phyloP scores from a whole-genome alignment of 2,113 vertebrate species.

The Muntiacus reevesi region DNA sequence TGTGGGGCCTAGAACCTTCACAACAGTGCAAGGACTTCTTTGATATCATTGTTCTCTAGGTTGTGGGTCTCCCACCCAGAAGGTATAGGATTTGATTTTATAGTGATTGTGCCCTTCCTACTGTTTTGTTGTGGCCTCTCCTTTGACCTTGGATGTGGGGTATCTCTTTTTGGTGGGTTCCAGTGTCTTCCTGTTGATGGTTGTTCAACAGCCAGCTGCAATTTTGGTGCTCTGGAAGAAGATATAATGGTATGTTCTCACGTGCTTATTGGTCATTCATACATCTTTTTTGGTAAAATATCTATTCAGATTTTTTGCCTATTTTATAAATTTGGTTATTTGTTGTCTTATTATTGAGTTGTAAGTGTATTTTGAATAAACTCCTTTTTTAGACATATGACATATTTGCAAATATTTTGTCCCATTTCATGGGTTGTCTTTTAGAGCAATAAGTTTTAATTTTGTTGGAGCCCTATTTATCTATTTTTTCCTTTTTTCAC shows the following conservation, averaged over 20 bases:
- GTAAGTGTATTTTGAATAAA: not conserved
- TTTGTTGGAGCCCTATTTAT: not conserved
- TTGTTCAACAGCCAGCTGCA: not conserved
- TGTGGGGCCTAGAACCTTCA: not conserved
- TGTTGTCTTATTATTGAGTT: not conserved
- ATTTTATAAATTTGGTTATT: constrained; percentile 2
- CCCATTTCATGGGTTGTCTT: not conserved
- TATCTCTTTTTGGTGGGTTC: not conserved
- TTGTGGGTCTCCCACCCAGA: not conserved
- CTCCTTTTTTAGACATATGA: not conserved
- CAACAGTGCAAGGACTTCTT: not conserved
- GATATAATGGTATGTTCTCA: not conserved
- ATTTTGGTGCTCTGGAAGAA: not conserved
- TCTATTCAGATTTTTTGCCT: not conserved
- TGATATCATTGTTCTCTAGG: not conserved
- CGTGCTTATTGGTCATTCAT: not conserved
- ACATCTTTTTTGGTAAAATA: not conserved
- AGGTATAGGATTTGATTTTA: not conserved
- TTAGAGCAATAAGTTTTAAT: not conserved
- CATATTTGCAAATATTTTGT: not conserved
- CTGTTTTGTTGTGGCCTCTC: not conserved
- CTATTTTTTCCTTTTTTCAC: not conserved
- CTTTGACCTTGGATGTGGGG: not conserved
- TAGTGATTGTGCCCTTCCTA: not conserved
- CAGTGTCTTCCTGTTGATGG: not conserved